Conservation (phyloP, 2,797 vertebrate genomes). For the Phaenicophaeus curvirostris region DNA sequence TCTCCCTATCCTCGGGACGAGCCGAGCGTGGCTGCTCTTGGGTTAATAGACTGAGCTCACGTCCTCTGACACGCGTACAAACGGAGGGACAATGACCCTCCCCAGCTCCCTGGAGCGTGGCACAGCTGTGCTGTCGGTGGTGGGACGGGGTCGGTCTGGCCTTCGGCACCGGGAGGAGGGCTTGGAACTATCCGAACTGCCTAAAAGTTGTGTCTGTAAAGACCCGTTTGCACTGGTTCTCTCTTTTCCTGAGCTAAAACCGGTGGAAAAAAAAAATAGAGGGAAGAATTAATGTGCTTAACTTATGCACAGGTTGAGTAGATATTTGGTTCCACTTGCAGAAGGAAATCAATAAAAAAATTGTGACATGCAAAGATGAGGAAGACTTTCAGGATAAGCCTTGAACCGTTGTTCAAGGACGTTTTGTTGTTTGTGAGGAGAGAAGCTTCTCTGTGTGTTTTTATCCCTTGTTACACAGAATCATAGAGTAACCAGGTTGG, state of each 20-base stretch:
- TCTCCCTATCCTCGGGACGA: neutral
- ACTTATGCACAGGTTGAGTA: neutral
- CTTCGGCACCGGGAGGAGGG: neutral
- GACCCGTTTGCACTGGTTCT: neutral
- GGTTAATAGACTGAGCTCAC: neutral
- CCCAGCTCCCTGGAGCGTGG: accelerated
- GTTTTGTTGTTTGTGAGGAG: neutral
- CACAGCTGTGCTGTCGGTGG: neutral
- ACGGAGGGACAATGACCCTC: neutral
- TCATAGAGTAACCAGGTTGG: no score
- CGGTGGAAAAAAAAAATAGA: neutral
- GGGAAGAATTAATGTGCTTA: neutral
- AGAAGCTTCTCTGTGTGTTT: accelerated
- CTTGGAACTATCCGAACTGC: accelerated
- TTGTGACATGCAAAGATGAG: neutral
- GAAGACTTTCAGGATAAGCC: neutral
- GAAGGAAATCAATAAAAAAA: neutral
- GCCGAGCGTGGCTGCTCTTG: accelerated
- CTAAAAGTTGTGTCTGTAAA: neutral
- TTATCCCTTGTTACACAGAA: neutral
- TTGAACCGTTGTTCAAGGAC: neutral
- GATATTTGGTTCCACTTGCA: neutral
- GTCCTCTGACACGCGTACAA: neutral
- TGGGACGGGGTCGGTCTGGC: neutral
- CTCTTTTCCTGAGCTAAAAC: neutral